phyloP scores from a whole-genome alignment of 2,888 invertebrate species.

The Tenthredo livida region DNA sequence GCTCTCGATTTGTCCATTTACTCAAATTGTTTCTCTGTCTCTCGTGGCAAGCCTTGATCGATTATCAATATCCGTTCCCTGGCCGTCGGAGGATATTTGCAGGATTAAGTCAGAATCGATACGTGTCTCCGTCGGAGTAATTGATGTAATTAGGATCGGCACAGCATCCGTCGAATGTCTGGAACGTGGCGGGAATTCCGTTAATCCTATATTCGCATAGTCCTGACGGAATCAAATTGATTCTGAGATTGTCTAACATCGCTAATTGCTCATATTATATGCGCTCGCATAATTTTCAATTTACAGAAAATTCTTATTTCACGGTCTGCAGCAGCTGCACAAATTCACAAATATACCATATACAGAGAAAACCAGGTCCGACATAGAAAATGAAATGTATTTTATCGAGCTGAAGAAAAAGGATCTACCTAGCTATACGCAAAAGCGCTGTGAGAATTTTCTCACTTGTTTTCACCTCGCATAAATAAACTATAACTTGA shows the following conservation, averaged over 20 bases:
- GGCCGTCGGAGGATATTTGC: neutral
- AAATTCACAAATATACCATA: no score
- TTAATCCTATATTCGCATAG: neutral
- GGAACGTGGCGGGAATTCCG: constrained; percentile 50
- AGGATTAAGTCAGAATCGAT: constrained; percentile 27
- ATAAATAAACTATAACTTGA: neutral
- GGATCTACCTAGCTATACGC: neutral
- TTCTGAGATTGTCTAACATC: constrained; percentile 15
- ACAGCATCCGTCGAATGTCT: constrained; percentile 44
- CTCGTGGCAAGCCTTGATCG: neutral
- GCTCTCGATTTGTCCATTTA: neutral
- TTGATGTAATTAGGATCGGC: constrained; percentile 43
- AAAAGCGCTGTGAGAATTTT: neutral
- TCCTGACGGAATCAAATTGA: constrained; percentile 9
- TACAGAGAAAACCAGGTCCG: neutral
- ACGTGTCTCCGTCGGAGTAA: neutral
- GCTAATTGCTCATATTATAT: neutral
- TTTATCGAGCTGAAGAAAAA: constrained; percentile 3
- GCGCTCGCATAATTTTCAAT: neutral
- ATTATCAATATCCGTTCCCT: constrained; percentile 7
- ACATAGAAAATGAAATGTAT: neutral
- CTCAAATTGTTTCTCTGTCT: neutral
- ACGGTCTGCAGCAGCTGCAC: neutral
- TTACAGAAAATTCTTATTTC: neutral
- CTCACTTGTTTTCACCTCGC: neutral